A percentile compares a stretch with the other conserved stretches of the same genome.
Evolutionary conservation across 2,113 vertebrate genomes (phyloP).

Genomic region (Hipposideros armiger): DNA sequence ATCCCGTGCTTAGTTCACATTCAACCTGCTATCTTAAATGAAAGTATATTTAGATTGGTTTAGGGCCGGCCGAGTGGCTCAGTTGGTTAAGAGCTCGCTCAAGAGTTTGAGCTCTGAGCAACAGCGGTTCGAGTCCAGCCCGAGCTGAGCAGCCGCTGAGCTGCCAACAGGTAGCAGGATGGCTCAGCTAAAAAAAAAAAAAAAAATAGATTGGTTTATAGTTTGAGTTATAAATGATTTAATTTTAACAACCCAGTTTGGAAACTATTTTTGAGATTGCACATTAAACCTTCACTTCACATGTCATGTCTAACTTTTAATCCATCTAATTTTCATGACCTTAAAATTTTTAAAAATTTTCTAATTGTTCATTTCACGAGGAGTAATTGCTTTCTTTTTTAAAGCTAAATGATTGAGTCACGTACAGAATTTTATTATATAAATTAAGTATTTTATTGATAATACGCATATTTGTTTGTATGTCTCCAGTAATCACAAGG

Average conservation of each 20-base stretch:
- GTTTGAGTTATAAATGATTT: slow-evolving; percentile 51
- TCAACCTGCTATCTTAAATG: not conserved
- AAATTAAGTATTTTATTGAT: slow-evolving; percentile 21
- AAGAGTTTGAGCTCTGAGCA: too few relatives aligned
- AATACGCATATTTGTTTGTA: not conserved
- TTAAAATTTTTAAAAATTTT: not conserved
- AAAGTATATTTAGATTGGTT: not conserved
- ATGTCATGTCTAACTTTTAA: not conserved
- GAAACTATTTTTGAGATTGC: not conserved
- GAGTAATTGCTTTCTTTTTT: not conserved
- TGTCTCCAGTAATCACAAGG: not conserved
- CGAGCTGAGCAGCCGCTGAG: too few relatives aligned
- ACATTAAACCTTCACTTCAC: not conserved
- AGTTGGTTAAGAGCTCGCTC: too few relatives aligned
- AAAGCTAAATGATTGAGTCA: not conserved
- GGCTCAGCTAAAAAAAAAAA: too few relatives aligned
- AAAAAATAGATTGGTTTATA: not conserved
- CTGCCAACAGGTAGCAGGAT: too few relatives aligned
- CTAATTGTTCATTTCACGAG: not conserved
- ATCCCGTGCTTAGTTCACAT: not conserved
- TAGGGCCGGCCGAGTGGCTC: too few relatives aligned
- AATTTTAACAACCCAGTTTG: slow-evolving; percentile 7
- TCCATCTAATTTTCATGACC: not conserved
- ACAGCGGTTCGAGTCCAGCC: too few relatives aligned
- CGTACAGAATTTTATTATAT: not conserved